Percentiles rank a stretch among this genome's conserved stretches.
These are phyloP conservation scores for Trypoxylon attenuatum DNA, from an alignment of 2,888 invertebrate species.

Conservation along the genomic window DNA sequence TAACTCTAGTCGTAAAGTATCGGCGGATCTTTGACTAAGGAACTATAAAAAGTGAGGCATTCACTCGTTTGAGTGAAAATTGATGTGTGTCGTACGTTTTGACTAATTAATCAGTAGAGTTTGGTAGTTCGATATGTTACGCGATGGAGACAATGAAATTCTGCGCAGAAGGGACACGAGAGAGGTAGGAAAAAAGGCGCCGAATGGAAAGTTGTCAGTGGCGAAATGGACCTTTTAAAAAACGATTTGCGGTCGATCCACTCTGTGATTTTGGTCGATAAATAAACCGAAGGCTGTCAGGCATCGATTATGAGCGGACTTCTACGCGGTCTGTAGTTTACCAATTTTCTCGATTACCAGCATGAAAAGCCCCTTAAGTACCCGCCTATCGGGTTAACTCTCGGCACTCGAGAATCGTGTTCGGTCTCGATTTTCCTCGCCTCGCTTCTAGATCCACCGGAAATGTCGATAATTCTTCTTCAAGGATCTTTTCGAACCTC, in stretches of 20 bases:
- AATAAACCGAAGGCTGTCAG: slow-evolving; percentile 58
- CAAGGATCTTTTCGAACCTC: slow-evolving; percentile 30
- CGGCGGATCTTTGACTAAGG: too few species aligned
- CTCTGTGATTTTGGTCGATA: slow-evolving; percentile 65
- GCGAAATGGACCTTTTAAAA: slow-evolving; percentile 54
- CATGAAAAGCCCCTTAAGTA: slow-evolving; percentile 60
- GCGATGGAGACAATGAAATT: too few species aligned
- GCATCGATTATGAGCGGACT: slow-evolving; percentile 42
- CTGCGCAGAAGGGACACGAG: too few species aligned
- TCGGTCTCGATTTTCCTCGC: slow-evolving; percentile 40
- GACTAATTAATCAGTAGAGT: background rate
- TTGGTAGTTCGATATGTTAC: background rate
- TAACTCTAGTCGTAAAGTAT: too few species aligned
- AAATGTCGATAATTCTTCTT: slow-evolving; percentile 41
- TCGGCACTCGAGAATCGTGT: slow-evolving; percentile 32
- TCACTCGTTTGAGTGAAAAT: too few species aligned
- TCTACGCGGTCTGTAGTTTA: slow-evolving; percentile 52
- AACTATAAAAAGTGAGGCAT: too few species aligned
- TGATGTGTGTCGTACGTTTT: background rate
- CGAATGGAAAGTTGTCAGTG: slow-evolving; percentile 44
- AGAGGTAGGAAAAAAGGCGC: too few species aligned
- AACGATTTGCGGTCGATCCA: slow-evolving; percentile 50
- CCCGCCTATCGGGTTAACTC: slow-evolving; percentile 37
- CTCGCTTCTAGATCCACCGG: slow-evolving; percentile 14
- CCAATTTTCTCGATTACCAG: slow-evolving; percentile 61